Conservation (phyloP, 2,888 invertebrate genomes). For the Copidosoma aretas region DNA sequence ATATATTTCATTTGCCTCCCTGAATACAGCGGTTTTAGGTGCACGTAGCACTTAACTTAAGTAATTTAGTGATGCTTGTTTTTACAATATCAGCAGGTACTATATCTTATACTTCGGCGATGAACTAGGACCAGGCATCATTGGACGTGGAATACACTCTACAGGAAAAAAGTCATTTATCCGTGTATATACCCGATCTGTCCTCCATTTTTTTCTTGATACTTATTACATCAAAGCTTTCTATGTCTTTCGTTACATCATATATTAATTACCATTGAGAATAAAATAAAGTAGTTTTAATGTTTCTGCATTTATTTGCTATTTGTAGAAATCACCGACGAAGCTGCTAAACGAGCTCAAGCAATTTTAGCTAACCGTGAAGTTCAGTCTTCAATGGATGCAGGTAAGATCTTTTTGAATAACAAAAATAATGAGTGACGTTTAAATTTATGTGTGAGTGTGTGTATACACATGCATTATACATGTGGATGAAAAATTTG, state of each 20-base stretch:
- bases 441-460: too few relatives aligned
- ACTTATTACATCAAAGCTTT: constrained; percentile 61
- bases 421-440: constrained; percentile 1
- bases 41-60: too few relatives aligned
- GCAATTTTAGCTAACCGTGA: constrained; percentile 51
- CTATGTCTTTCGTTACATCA: constrained; percentile 50
- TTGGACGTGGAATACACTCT: too few relatives aligned
- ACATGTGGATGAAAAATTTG: constrained; percentile 55
- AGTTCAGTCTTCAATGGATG: constrained; percentile 47
- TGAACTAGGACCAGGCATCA: too few relatives aligned
- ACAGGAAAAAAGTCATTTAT: constrained; percentile 56
- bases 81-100: too few relatives aligned
- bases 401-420: constrained; percentile 58
- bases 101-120: too few relatives aligned
- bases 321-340: constrained; percentile 60
- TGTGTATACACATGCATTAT: constrained; percentile 13
- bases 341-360: constrained; percentile 59
- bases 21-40: too few relatives aligned
- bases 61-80: too few relatives aligned
- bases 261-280: too few relatives aligned
- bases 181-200: constrained; percentile 36
- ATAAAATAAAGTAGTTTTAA: too few relatives aligned
- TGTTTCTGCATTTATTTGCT: constrained; percentile 26
- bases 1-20: too few relatives aligned
- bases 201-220: too few relatives aligned